phyloP scores from a whole-genome alignment of 2,888 invertebrate species.

The Marasmarcha lunaedactyla region DNA sequence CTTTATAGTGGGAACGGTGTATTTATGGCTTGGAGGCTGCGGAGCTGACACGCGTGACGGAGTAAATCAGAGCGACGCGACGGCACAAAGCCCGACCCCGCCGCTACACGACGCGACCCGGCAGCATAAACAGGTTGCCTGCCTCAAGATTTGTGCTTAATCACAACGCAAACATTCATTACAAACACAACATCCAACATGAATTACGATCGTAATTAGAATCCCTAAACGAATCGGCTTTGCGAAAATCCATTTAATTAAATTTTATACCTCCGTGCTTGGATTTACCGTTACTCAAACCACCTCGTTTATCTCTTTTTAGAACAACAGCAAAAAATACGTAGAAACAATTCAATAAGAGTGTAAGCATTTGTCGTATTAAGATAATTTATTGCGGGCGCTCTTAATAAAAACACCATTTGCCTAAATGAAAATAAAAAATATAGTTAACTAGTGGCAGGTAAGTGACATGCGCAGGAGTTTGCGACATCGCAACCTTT shows the following conservation, averaged over 20 bases:
- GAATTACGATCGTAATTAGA: too few relatives aligned
- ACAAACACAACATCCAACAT: too few relatives aligned
- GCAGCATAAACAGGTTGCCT: constrained; percentile 69
- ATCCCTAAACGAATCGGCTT: too few relatives aligned
- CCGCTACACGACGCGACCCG: constrained; percentile 33
- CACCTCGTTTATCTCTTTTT: constrained; percentile 16
- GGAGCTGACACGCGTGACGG: constrained; percentile 54
- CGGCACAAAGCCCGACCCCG: constrained; percentile 25
- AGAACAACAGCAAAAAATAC: constrained; percentile 30
- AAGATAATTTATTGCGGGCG: constrained; percentile 44
- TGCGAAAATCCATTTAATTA: too few relatives aligned
- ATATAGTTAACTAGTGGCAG: constrained; percentile 21
- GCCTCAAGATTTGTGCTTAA: constrained; percentile 50
- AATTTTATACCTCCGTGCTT: too few relatives aligned
- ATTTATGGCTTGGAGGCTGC: constrained; percentile 19
- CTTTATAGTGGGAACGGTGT: constrained; percentile 30
- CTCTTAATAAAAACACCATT: constrained; percentile 28
- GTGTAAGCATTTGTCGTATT: constrained; percentile 53
- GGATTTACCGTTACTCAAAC: constrained; percentile 38
- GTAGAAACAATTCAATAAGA: constrained; percentile 38
- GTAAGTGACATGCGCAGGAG: constrained; percentile 30
- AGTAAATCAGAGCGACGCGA: constrained; percentile 58
- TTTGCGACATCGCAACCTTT: constrained; percentile 31
- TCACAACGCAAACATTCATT: too few relatives aligned
- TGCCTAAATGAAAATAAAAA: constrained; percentile 31